Evolutionary conservation across 2,113 vertebrate species (phyloP).

Genomic region (Gymnocephalus cernua): DNA sequence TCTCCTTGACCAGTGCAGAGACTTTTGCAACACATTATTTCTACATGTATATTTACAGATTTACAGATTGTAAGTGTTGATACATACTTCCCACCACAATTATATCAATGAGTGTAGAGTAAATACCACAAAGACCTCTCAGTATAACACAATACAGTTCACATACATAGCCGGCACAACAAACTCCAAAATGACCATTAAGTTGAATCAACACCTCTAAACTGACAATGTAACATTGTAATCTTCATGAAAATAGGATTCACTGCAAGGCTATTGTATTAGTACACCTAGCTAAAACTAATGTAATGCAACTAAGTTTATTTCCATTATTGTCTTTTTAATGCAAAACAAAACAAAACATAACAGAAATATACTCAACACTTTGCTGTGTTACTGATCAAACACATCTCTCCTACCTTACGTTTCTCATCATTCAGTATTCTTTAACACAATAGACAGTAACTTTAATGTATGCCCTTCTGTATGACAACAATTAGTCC

Average conservation of each 20-base stretch:
- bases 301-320: background rate
- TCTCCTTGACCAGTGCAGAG: background rate
- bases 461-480: background rate
- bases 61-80: background rate
- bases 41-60: background rate
- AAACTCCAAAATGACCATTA: too few species aligned
- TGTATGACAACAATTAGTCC: background rate
- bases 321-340: background rate
- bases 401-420: background rate
- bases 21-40: background rate
- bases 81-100: background rate
- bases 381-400: background rate
- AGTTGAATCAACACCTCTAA: too few species aligned
- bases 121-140: background rate
- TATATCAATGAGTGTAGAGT: background rate
- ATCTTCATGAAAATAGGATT: too few species aligned
- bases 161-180: too few species aligned
- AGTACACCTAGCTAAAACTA: too few species aligned
- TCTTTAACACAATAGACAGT: background rate
- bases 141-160: too few species aligned
- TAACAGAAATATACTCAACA: background rate
- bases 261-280: too few species aligned
- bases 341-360: background rate
- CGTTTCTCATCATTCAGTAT: background rate
- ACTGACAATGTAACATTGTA: too few species aligned